Percentiles rank a stretch among this genome's conserved stretches.
phyloP scores from a whole-genome alignment of 2,888 invertebrate genomes.

The Lissocephala sabroskyi region DNA sequence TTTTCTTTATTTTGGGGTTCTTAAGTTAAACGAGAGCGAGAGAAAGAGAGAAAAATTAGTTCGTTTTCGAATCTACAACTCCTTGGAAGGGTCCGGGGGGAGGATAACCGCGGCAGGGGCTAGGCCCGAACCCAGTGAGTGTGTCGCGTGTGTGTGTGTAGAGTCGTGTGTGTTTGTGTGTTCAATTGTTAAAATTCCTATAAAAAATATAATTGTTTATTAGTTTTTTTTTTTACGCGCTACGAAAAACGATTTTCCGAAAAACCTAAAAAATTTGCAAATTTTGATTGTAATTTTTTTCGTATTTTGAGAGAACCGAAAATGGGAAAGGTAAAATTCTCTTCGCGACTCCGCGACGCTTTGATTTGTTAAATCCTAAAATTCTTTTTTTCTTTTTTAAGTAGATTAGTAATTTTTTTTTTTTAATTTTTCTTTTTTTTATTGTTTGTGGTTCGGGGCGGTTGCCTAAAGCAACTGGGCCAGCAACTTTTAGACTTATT shows the following conservation, averaged over 20 bases:
- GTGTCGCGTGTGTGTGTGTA: not conserved
- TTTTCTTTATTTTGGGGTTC: too few relatives aligned
- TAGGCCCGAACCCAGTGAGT: slow-evolving; percentile 16
- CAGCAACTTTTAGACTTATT: too few relatives aligned
- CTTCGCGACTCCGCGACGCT: slow-evolving; percentile 12
- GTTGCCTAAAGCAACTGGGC: too few relatives aligned
- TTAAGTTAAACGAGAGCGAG: not conserved
- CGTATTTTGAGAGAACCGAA: too few relatives aligned
- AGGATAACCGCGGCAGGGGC: too few relatives aligned
- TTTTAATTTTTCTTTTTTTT: too few relatives aligned
- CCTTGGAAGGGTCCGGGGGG: slow-evolving; percentile 12
- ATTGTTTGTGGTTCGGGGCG: too few relatives aligned
- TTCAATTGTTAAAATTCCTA: slow-evolving; percentile 34
- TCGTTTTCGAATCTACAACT: slow-evolving; percentile 14
- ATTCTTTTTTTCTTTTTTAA: too few relatives aligned
- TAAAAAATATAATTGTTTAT: slow-evolving; percentile 48
- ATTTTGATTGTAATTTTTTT: slow-evolving; percentile 23
- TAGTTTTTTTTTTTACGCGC: slow-evolving; percentile 26
- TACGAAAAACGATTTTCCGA: slow-evolving; percentile 17
- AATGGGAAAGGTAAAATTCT: too few relatives aligned
- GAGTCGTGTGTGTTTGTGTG: slow-evolving; percentile 2
- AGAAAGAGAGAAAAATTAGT: not conserved
- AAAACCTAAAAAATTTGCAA: slow-evolving; percentile 9
- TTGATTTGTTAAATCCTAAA: too few relatives aligned
- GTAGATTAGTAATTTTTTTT: too few relatives aligned